Evolutionary conservation across 2,797 vertebrate species (phyloP).

Genomic region (Sebastes vulpes): DNA sequence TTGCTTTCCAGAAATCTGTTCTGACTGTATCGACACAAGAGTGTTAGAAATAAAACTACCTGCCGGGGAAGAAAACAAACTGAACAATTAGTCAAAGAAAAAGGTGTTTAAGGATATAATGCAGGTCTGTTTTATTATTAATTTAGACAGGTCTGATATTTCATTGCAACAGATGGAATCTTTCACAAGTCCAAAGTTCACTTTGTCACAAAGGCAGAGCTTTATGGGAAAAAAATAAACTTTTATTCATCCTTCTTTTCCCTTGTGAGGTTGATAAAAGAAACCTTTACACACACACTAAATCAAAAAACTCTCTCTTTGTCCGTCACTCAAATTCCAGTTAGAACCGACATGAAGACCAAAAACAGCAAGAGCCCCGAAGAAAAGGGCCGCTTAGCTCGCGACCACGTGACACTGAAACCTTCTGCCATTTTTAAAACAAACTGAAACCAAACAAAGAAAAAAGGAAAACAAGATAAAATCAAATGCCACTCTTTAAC

Average conservation of each 20-base stretch:
- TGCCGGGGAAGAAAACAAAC: constrained; percentile 24
- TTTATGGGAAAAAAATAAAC: constrained; percentile 59
- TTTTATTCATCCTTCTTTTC: constrained; percentile 43
- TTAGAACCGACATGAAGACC: constrained; percentile 77
- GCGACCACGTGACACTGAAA: constrained; percentile 62
- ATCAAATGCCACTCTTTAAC: constrained; percentile 76
- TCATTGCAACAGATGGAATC: constrained; percentile 77
- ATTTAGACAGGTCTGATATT: constrained; percentile 76
- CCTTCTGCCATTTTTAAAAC: constrained; percentile 56
- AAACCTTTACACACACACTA: constrained; percentile 67
- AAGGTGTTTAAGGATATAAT: constrained; percentile 72
- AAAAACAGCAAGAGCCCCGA: constrained; percentile 65
- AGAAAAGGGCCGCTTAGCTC: constrained; percentile 63
- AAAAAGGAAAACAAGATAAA: constrained; percentile 64
- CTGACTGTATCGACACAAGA: background rate
- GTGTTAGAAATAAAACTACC: constrained; percentile 22
- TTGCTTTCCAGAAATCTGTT: constrained; percentile 53
- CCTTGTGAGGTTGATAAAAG: constrained; percentile 70
- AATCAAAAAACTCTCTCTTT: constrained; percentile 36
- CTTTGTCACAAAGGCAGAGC: constrained; percentile 70
- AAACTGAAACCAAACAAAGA: constrained; percentile 56
- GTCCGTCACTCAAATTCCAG: constrained; percentile 79
- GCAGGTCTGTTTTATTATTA: constrained; percentile 79
- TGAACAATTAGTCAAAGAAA: constrained; percentile 48
- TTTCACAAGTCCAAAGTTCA: constrained; percentile 72